These are phyloP conservation scores for Danio kyathit DNA, from an alignment of 2,797 vertebrate genomes.

Conservation along the genomic window DNA sequence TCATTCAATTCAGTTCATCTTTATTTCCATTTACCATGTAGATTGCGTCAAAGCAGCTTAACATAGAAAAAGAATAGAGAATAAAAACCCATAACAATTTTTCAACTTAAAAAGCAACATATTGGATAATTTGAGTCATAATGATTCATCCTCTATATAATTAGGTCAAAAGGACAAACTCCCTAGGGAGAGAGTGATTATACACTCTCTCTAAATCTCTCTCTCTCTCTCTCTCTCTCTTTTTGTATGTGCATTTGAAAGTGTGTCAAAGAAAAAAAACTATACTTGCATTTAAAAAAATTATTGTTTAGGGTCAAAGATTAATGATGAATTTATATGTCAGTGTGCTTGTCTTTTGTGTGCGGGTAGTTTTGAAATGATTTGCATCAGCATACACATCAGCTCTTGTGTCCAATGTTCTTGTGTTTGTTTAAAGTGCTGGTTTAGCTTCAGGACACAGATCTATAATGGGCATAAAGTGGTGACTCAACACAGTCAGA, in stretches of 20 bases:
- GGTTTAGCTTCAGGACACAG: not conserved
- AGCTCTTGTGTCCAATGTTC: too few relatives aligned
- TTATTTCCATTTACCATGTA: too few relatives aligned
- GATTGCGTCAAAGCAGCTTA: too few relatives aligned
- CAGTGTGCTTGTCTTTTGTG: not conserved
- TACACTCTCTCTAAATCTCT: too few relatives aligned
- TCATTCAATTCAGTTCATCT: too few relatives aligned
- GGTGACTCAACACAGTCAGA: not conserved
- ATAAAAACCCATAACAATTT: too few relatives aligned
- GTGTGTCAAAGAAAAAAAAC: not conserved
- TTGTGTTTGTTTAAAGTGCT: not conserved
- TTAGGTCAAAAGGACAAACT: constrained; percentile 19
- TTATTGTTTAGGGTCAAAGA: not conserved
- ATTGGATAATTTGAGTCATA: not conserved
- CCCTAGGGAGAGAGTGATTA: not conserved
- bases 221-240: not conserved
- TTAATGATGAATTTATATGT: not conserved
- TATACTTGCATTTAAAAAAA: not conserved
- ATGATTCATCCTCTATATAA: not conserved
- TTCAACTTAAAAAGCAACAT: not conserved
- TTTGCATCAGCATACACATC: not conserved
- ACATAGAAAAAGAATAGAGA: too few relatives aligned
- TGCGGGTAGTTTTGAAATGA: not conserved
- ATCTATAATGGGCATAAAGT: not conserved
- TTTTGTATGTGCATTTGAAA: not conserved